Conservation (phyloP, 1,140 invertebrate species). For the Heliconius hermathena region DNA sequence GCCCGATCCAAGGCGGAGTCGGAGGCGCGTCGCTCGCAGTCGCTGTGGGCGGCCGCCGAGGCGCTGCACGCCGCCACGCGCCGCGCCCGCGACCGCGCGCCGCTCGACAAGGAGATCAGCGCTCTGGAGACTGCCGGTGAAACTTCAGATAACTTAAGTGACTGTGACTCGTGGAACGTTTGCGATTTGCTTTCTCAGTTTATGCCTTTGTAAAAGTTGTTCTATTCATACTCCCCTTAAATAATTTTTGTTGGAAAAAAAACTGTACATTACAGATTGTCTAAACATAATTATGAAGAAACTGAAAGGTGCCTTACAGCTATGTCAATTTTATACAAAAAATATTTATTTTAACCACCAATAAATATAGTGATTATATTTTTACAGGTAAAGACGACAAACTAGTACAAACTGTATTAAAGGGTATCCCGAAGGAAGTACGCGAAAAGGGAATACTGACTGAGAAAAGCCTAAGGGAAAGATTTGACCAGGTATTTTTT, state of each 20-base stretch:
- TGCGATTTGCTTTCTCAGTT: too few species aligned
- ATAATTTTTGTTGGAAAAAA: too few species aligned
- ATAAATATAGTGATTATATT: constrained; percentile 34
- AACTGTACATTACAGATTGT: too few species aligned
- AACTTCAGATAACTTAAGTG: too few species aligned
- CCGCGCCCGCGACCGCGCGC: constrained; percentile 69
- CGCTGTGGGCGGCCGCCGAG: constrained; percentile 96
- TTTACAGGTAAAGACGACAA: constrained; percentile 63
- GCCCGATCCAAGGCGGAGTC: constrained; percentile 91
- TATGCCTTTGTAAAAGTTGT: too few species aligned
- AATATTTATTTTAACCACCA: background rate
- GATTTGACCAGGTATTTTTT: constrained; percentile 88
- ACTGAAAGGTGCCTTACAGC: background rate
- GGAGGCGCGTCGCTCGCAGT: constrained; percentile 90
- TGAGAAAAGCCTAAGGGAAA: constrained; percentile 91
- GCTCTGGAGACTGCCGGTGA: constrained; percentile 91
- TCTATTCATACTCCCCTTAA: too few species aligned
- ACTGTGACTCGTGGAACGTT: too few species aligned
- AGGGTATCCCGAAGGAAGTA: constrained; percentile 89
- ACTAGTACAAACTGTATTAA: constrained; percentile 83
- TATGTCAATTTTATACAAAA: background rate
- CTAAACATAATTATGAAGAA: background rate
- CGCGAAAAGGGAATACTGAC: constrained; percentile 89
- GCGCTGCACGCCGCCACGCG: constrained; percentile 89
- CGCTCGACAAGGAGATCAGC: constrained; percentile 82